Evolutionary conservation across 2,888 invertebrate genomes (phyloP).

Genomic region (Euplagia quadripunctaria): DNA sequence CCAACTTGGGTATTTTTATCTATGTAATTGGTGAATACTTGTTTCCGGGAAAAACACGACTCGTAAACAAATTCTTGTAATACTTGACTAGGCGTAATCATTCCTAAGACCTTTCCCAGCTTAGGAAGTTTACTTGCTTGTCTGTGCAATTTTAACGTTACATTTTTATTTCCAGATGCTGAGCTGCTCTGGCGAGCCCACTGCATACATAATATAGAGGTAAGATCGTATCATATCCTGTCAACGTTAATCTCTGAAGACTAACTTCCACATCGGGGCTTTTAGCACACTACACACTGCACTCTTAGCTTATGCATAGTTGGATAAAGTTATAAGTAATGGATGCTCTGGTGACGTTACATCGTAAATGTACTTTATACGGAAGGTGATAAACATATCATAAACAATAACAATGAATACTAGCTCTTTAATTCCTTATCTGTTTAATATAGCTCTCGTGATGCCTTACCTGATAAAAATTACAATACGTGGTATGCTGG

Average conservation of each 20-base stretch:
- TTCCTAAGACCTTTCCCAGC: too few species aligned
- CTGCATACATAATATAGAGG: conserved; percentile 13
- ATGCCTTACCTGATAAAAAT: too few species aligned
- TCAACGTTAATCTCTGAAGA: neutral
- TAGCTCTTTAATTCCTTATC: neutral
- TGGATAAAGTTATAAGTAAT: neutral
- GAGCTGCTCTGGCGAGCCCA: neutral
- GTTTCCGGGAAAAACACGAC: too few species aligned
- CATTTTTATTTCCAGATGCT: conserved; percentile 11
- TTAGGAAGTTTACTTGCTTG: neutral
- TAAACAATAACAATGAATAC: neutral
- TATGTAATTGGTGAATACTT: too few species aligned
- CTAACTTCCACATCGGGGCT: neutral
- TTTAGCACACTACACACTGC: conserved; percentile 2
- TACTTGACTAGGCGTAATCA: too few species aligned
- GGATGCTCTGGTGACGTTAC: neutral
- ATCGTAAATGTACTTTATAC: neutral
- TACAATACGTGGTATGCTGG: too few species aligned
- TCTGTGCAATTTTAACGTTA: neutral
- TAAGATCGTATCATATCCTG: neutral
- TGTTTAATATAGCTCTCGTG: too few species aligned
- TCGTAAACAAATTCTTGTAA: too few species aligned
- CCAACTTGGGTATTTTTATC: too few species aligned
- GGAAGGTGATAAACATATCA: neutral
- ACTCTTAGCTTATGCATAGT: neutral